phyloP scores from a whole-genome alignment of 2,113 vertebrate species.

The Burhinus bistriatus region DNA sequence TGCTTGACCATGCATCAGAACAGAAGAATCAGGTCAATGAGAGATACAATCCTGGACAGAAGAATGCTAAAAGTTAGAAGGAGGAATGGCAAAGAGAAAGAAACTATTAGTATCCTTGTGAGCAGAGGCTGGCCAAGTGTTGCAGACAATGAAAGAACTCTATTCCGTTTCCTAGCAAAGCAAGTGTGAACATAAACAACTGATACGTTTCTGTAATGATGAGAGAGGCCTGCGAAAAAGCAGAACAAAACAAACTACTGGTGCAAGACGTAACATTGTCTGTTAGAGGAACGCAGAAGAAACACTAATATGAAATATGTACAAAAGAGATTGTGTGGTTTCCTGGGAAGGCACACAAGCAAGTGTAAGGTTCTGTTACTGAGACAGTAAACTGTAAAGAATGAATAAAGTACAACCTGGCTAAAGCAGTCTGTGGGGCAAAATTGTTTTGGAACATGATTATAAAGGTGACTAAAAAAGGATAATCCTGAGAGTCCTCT shows the following conservation, averaged over 20 bases:
- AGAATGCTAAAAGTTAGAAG: not conserved
- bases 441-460: not conserved
- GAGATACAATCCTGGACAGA: not conserved
- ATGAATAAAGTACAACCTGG: not conserved
- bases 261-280: not conserved
- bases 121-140: not conserved
- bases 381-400: not conserved
- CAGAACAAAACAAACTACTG: not conserved
- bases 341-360: not conserved
- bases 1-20: not conserved
- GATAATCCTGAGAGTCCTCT: not conserved
- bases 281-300: not conserved
- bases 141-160: not conserved
- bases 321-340: not conserved
- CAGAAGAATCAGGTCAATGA: not conserved
- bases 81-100: not conserved
- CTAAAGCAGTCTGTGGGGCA: not conserved
- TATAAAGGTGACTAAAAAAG: not conserved
- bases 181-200: not conserved
- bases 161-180: not conserved
- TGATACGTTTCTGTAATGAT: not conserved
- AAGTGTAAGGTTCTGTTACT: not conserved
- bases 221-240: not conserved
- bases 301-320: not conserved
- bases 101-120: not conserved